Percentiles rank a stretch among this genome's conserved stretches.
Evolutionary conservation across 2,888 invertebrate species (phyloP).

Genomic region (Endomychus coccineus): DNA sequence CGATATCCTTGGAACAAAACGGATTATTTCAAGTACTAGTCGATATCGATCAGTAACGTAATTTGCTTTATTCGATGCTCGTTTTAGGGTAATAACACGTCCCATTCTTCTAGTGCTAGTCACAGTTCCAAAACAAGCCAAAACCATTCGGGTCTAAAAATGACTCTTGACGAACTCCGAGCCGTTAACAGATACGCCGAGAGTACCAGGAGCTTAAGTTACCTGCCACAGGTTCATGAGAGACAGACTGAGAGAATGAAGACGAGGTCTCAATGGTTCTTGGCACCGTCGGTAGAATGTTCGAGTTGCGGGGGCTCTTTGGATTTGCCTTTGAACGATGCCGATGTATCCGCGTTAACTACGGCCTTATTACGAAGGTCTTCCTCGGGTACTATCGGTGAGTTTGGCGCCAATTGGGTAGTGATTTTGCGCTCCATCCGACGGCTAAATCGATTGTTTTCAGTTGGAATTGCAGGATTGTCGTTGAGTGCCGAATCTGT

Average conservation of each 20-base stretch:
- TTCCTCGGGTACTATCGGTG: slow-evolving; percentile 53
- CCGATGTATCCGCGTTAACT: slow-evolving; percentile 40
- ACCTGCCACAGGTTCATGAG: slow-evolving; percentile 89
- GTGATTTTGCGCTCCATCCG: not conserved
- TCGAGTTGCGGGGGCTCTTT: slow-evolving; percentile 43
- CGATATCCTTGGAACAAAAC: slow-evolving; percentile 80
- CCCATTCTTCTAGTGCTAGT: slow-evolving; percentile 65
- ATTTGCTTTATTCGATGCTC: no score
- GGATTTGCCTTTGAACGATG: slow-evolving; percentile 43
- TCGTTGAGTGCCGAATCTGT: slow-evolving; percentile 58
- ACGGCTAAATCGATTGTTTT: slow-evolving; percentile 13
- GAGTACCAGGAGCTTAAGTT: slow-evolving; percentile 85
- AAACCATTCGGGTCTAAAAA: slow-evolving; percentile 57
- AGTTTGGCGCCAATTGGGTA: slow-evolving; percentile 6
- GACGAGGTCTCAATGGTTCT: slow-evolving; percentile 96
- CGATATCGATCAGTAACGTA: not conserved
- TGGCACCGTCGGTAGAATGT: slow-evolving; percentile 58
- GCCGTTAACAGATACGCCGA: slow-evolving; percentile 86
- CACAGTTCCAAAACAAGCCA: slow-evolving; percentile 58
- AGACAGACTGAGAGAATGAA: slow-evolving; percentile 94
- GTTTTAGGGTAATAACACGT: slow-evolving; percentile 50
- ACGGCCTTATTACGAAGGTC: slow-evolving; percentile 45
- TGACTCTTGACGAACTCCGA: slow-evolving; percentile 76
- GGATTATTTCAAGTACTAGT: slow-evolving; percentile 60
- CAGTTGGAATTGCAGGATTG: slow-evolving; percentile 53